Evolutionary conservation across 2,113 vertebrate genomes (phyloP).

Genomic region (Dasypus novemcinctus): DNA sequence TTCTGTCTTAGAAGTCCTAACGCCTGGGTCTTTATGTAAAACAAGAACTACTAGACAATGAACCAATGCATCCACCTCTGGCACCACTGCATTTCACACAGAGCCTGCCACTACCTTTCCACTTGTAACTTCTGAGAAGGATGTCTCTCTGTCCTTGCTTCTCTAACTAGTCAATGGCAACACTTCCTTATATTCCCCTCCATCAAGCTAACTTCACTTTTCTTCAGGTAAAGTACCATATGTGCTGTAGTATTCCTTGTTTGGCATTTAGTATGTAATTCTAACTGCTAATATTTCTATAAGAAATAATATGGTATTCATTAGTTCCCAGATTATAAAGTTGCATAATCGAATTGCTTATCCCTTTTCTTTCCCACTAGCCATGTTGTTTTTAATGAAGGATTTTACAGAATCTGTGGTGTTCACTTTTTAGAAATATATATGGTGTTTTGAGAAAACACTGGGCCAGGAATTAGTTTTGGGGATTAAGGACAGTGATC

Average conservation of each 20-base stretch:
- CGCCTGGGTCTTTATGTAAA: not conserved
- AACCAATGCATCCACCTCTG: not conserved
- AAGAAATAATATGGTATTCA: not conserved
- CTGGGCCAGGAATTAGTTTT: not conserved
- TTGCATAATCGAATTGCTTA: not conserved
- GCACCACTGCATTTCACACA: not conserved
- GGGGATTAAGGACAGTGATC: not conserved
- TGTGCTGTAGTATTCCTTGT: not conserved
- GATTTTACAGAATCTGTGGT: not conserved
- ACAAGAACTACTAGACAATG: not conserved
- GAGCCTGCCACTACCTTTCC: not conserved
- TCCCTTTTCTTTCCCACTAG: not conserved
- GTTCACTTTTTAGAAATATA: not conserved
- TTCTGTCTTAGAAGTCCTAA: not conserved
- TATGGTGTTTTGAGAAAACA: not conserved
- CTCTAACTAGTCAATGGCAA: rapidly evolving
- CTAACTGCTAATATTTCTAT: not conserved
- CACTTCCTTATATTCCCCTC: not conserved
- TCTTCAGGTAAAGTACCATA: not conserved
- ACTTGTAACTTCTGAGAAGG: not conserved
- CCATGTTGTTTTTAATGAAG: not conserved
- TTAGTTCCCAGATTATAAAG: not conserved
- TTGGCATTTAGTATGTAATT: not conserved
- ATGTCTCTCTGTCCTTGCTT: not conserved
- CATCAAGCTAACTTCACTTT: not conserved